Evolutionary conservation across 2,888 invertebrate genomes (phyloP).

Genomic region (Cantharis flavilabris): DNA sequence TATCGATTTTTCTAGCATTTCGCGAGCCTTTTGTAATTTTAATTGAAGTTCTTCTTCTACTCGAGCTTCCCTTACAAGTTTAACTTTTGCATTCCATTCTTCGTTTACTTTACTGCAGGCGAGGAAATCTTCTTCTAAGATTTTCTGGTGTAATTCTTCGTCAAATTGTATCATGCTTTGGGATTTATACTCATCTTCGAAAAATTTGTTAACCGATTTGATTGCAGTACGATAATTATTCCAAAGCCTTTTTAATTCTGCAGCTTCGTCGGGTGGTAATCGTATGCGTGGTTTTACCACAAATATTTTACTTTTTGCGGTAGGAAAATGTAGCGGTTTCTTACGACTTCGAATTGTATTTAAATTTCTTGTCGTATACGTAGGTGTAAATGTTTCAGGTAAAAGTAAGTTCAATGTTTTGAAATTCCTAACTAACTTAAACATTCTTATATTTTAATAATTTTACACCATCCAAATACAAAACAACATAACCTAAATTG

Average conservation of each 20-base stretch:
- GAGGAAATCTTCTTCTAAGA: conserved; percentile 66
- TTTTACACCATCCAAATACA: neutral
- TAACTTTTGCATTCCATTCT: conserved; percentile 71
- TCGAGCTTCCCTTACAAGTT: conserved; percentile 63
- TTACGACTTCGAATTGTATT: conserved; percentile 56
- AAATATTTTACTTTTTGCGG: conserved; percentile 79
- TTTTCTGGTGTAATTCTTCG: conserved; percentile 53
- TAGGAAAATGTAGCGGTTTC: conserved; percentile 81
- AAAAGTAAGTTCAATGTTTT: neutral
- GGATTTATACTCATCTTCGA: conserved; percentile 41
- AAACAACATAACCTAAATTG: neutral
- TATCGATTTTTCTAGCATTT: conserved; percentile 50
- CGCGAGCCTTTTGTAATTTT: conserved; percentile 58
- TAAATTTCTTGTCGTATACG: neutral
- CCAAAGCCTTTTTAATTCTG: conserved; percentile 68
- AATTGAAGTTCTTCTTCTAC: conserved; percentile 58
- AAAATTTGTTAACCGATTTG: conserved; percentile 54
- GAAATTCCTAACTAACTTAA: neutral
- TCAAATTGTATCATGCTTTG: conserved; percentile 42
- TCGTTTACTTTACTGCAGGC: conserved; percentile 66
- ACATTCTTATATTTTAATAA: neutral
- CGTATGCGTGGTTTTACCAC: conserved; percentile 66
- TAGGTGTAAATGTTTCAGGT: neutral
- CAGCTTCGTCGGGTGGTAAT: conserved; percentile 65
- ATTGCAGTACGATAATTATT: conserved; percentile 69